Percentiles rank a stretch among this genome's conserved stretches.
phyloP scores from a whole-genome alignment of 2,888 invertebrate species.

The Agonopterix subpropinquella region DNA sequence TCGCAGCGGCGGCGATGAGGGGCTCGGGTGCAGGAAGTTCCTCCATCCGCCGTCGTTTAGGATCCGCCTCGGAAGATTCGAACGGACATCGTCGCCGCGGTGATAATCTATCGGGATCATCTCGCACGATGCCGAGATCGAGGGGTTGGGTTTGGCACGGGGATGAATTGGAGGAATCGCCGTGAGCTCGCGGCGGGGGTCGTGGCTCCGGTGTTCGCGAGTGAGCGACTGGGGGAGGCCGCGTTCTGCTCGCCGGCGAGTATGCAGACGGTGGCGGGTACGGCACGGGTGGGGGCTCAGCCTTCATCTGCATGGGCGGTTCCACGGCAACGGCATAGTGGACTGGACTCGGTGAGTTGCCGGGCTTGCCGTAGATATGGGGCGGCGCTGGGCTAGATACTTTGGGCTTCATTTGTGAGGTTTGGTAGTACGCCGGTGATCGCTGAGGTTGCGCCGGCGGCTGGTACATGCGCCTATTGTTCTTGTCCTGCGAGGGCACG shows the following conservation, averaged over 20 bases:
- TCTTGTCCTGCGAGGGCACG: slow-evolving; percentile 42
- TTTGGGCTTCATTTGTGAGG: slow-evolving; percentile 76
- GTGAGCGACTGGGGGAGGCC: slow-evolving; percentile 77
- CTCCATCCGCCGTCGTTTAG: slow-evolving; percentile 79
- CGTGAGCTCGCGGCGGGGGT: slow-evolving; percentile 50
- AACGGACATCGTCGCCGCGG: slow-evolving; percentile 80
- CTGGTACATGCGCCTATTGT: slow-evolving; percentile 45
- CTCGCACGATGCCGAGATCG: slow-evolving; percentile 83
- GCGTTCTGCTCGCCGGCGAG: slow-evolving; percentile 45
- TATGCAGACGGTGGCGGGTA: slow-evolving; percentile 62
- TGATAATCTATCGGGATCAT: slow-evolving; percentile 75
- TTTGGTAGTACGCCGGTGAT: slow-evolving; percentile 66
- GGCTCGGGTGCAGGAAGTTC: slow-evolving; percentile 76
- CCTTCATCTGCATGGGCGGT: slow-evolving; percentile 75
- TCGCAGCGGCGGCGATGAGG: slow-evolving; percentile 82
- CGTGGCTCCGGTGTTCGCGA: slow-evolving; percentile 70
- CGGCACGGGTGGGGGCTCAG: slow-evolving; percentile 57
- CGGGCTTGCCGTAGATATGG: slow-evolving; percentile 82
- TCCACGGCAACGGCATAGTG: slow-evolving; percentile 59
- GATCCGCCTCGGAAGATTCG: slow-evolving; percentile 70
- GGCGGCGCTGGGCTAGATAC: slow-evolving; percentile 87
- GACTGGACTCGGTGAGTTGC: slow-evolving; percentile 66
- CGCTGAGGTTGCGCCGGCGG: slow-evolving; percentile 51
- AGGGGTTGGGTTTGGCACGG: slow-evolving; percentile 86
- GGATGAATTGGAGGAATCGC: slow-evolving; percentile 45